Evolutionary conservation across 2,888 invertebrate genomes (phyloP).

Genomic region (Pandemis cinnamomeana): DNA sequence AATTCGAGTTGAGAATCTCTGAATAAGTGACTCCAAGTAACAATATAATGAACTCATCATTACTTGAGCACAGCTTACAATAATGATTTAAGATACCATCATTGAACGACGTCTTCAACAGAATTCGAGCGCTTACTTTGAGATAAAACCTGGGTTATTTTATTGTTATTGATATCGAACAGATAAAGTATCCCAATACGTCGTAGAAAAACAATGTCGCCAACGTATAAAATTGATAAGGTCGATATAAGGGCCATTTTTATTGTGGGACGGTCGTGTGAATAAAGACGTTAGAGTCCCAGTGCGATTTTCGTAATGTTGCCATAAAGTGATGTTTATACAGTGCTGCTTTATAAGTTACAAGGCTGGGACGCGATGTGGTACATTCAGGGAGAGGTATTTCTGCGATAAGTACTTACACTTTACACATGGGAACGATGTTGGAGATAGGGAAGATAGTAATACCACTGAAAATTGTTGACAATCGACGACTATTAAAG

Average conservation of each 20-base stretch:
- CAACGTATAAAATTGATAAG: conserved; percentile 58
- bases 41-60: conserved; percentile 35
- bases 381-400: conserved; percentile 18
- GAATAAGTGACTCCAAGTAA: conserved; percentile 13
- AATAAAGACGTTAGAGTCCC: conserved; percentile 41
- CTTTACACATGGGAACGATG: conserved; percentile 13
- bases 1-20: conserved; percentile 4
- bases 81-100: conserved; percentile 41
- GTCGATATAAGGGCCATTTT: conserved; percentile 45
- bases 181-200: conserved; percentile 52
- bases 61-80: conserved; percentile 35
- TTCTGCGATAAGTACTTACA: conserved; percentile 22
- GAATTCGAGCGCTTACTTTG: conserved; percentile 40
- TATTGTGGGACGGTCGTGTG: conserved; percentile 44
- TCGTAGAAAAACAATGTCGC: conserved; percentile 47
- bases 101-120: conserved; percentile 32
- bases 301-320: conserved; percentile 42
- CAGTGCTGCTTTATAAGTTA: conserved; percentile 38
- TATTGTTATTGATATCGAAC: conserved; percentile 57
- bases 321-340: conserved; percentile 41
- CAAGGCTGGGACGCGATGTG: conserved; percentile 16
- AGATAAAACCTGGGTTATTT: conserved; percentile 49
- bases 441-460: conserved; percentile 2
- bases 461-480: neutral
- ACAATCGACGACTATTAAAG: neutral